Base-by-base conservation (phyloP, 2,797 vertebrate species). In the Pantherophis vulpinus region DNA sequence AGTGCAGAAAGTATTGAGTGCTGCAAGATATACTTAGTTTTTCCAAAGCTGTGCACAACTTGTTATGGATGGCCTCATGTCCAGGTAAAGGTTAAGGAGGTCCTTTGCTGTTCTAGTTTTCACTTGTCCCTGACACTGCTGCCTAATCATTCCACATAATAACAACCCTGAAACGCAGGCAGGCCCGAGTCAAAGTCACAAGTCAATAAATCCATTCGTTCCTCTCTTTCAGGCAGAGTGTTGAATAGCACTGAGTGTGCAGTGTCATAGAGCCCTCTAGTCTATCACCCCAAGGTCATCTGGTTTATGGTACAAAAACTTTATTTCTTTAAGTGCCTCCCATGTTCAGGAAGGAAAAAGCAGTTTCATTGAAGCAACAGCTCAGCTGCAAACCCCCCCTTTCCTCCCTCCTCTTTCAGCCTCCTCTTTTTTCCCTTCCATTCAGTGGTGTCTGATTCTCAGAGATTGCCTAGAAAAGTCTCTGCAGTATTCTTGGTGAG, bases 121-220 rank as follows among this genome's bases (percentile, higher is more conserved):
- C 98, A 98, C 98, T 98, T 98, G 98, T 99, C 98, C 98, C 98
- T 98, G 98, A 98, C 98, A 98, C 97, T 97, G 96, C 98, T 98
- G 98, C 98, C 98, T 98, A 98, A 99, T 99, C 98, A 99, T 98
- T 98, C 98, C 98, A 98, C 98, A 98, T 98, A 98, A 99, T 99
- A 98, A 98, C 97, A 98, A 97, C 97, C 97, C 98, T 98, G 98
- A 98, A 98, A 98, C 98, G 98, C 98, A 97, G 98, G 98, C 98
- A 97, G 98, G 98, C 98, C 97, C 7, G 91, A 98, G 98, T 98
- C 98, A 96, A 98, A 98, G 98, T 98, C 97, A 56, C 96, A 97
- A 98, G 97, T 99, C 98, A 98, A 99, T 99, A 99, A 99, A 99
- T 99, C 98, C 98, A 99, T 99, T 98, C 97, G 97, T 96, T 97